These are phyloP conservation scores for Pachycephala philippinensis DNA, from an alignment of 2,113 vertebrate species.

Conservation along the genomic window DNA sequence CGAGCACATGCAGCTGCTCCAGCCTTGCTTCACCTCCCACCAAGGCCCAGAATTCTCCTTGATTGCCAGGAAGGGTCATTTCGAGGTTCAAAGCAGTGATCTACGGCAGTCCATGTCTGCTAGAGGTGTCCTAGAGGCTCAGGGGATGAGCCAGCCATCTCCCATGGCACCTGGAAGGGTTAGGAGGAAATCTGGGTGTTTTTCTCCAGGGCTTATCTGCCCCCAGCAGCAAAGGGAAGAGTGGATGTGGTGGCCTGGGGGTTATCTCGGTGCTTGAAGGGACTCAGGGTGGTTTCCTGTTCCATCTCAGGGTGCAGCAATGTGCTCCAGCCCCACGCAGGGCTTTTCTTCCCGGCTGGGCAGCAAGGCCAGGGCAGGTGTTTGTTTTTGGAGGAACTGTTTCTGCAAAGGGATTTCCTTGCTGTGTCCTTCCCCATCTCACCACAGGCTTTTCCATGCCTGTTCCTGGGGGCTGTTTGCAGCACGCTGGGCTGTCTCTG, in stretches of 20 bases:
- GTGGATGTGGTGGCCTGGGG: background rate
- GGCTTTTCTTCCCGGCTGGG: background rate
- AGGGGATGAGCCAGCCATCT: background rate
- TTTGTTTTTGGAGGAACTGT: background rate
- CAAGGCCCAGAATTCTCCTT: background rate
- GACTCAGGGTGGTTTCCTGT: background rate
- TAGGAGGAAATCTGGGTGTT: background rate
- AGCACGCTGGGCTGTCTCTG: background rate
- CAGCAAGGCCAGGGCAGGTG: background rate
- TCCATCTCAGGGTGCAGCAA: background rate
- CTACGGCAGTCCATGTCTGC: background rate
- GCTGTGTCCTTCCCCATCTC: background rate
- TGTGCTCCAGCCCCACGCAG: background rate
- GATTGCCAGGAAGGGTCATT: background rate
- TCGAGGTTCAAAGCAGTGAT: background rate
- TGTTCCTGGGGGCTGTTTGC: background rate
- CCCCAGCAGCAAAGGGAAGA: rapidly evolving
- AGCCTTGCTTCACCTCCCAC: background rate
- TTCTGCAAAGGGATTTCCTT: background rate
- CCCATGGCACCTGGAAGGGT: background rate
- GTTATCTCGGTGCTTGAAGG: background rate
- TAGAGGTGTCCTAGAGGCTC: background rate
- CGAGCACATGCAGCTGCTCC: rapidly evolving
- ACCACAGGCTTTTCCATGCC: rapidly evolving
- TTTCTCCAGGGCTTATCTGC: background rate